Evolutionary conservation across 2,888 invertebrate genomes (phyloP).

Genomic region (Cosmopolites sordidus): DNA sequence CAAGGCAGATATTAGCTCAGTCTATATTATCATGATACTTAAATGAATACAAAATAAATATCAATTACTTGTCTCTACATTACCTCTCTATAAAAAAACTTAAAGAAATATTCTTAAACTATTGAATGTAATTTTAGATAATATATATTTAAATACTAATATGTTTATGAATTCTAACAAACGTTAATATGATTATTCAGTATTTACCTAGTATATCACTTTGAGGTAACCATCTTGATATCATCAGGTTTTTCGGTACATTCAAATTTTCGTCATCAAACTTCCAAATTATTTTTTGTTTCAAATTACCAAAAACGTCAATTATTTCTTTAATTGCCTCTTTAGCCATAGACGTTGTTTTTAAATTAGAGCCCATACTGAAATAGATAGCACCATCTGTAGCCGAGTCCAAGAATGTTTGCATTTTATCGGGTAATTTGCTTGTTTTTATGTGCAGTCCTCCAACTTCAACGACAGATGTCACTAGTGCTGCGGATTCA

Average conservation of each 20-base stretch:
- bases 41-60: too few species aligned
- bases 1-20: too few species aligned
- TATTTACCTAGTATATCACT: slow-evolving; percentile 38
- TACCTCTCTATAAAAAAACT: too few species aligned
- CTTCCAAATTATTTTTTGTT: slow-evolving; percentile 49
- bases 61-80: too few species aligned
- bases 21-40: too few species aligned
- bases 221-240: slow-evolving; percentile 47
- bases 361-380: slow-evolving; percentile 47
- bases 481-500: slow-evolving; percentile 49
- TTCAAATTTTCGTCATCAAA: slow-evolving; percentile 41
- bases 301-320: slow-evolving; percentile 41
- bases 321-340: slow-evolving; percentile 38
- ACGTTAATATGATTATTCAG: too few species aligned
- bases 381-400: slow-evolving; percentile 45
- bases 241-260: slow-evolving; percentile 43
- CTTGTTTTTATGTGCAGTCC: slow-evolving; percentile 48
- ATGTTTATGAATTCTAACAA: too few species aligned
- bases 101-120: too few species aligned
- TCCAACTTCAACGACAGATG: slow-evolving; percentile 55
- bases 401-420: slow-evolving; percentile 42
- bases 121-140: too few species aligned
- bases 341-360: slow-evolving; percentile 39
- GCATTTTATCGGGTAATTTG: slow-evolving; percentile 36
- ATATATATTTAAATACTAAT: too few species aligned